Base-by-base conservation (phyloP, 2,113 vertebrate species). In the Ochotona princeps region DNA sequence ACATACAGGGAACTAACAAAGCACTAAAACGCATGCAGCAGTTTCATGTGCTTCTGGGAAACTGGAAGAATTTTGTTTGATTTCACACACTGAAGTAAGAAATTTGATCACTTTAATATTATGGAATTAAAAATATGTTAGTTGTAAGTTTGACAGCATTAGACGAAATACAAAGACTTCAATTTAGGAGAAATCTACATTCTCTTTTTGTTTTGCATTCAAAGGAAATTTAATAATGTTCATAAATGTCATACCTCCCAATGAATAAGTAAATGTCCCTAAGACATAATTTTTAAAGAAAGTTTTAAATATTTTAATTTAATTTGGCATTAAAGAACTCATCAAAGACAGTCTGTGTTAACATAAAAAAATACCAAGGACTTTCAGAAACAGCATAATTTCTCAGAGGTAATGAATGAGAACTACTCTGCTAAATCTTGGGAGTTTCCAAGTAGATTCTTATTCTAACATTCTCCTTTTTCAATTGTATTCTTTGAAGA, bases 241-340 rank as follows among this genome's bases (percentile, higher is more conserved):
- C 14, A 17, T 38, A 87, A 80, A 60, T 70, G 13, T 89, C 65
- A 11, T 47, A 65, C 47, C 25, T 72, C 15, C 83, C 51, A 35
- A 83, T 54, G 47, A 70, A n/a, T 23, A 60, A 3, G 7, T 32
- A 78, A 78, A 5, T 70, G 15, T 23, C 26, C 5, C 11, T 6
- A 57, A n/a, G 61, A 70, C 21, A 17, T 57, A 2, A 76, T 44
- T 44, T 23, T 8, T 3, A 67, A 78, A 65, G 15, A 23, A 44
- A 83, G n/a, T 87, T 90, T 70, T 60, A 32, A 70, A 65, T 83
- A 90, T 44, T 76, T 90, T 69, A 74, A 92, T 18, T 66, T 38
- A 47, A 8, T 44, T 73, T 18, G 75, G 5, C 82, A 54, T 69
- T 12, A 87, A 49, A 63, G 30, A 87, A 44, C 38, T 44, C 5